A percentile compares a stretch with the other conserved stretches of the same genome.
Conservation (phyloP, 2,888 invertebrate genomes). For the Pterostichus niger region DNA sequence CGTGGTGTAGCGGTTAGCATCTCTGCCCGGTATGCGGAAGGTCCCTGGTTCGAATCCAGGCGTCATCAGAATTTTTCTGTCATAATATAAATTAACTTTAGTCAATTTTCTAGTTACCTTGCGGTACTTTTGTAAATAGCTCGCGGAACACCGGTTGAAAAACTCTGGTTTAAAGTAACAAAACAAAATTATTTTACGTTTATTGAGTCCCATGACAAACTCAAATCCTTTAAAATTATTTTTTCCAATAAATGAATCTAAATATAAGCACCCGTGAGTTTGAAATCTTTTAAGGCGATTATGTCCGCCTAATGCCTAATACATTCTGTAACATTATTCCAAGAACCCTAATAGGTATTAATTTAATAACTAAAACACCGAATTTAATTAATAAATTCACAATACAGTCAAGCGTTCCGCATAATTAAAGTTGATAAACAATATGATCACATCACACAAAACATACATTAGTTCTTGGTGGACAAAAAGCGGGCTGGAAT, state of each 20-base stretch:
- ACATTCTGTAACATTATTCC: background rate
- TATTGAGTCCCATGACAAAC: too few species aligned
- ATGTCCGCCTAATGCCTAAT: background rate
- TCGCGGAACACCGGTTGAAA: too few species aligned
- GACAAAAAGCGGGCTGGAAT: conserved; percentile 27
- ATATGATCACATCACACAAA: conserved; percentile 17
- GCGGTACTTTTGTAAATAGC: too few species aligned
- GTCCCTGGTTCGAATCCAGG: too few species aligned
- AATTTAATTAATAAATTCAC: conserved; percentile 39
- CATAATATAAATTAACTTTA: too few species aligned
- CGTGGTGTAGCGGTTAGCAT: too few species aligned
- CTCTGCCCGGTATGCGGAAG: too few species aligned
- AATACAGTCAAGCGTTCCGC: conserved; percentile 3
- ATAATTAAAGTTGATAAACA: conserved; percentile 50
- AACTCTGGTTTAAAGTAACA: too few species aligned
- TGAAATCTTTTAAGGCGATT: background rate
- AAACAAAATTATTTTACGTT: too few species aligned
- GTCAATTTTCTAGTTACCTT: too few species aligned
- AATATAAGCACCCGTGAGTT: background rate
- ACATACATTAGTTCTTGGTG: conserved; percentile 12
- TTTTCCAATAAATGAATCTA: background rate
- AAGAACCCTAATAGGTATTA: background rate
- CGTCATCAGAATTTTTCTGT: too few species aligned
- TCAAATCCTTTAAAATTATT: too few species aligned
- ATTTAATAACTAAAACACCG: conserved; percentile 1